Conservation (phyloP, 2,113 vertebrate genomes). For the Colossoma macropomum region DNA sequence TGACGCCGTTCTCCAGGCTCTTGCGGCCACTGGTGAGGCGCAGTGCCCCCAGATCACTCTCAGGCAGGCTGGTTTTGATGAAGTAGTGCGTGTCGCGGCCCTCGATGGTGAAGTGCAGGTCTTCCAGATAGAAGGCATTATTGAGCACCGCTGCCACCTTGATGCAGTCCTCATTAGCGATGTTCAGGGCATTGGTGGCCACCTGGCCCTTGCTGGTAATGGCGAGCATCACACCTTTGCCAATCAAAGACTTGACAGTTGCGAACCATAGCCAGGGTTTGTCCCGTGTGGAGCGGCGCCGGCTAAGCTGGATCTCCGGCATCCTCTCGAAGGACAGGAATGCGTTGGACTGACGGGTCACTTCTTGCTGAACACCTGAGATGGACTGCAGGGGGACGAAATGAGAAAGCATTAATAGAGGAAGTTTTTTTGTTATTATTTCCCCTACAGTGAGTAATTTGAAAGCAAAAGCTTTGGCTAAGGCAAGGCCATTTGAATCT, state of each 20-base stretch:
- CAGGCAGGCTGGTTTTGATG: conserved; percentile 94
- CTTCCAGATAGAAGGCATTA: conserved; percentile 95
- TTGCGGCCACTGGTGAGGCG: conserved; percentile 92
- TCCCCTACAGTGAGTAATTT: background rate
- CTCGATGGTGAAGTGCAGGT: conserved; percentile 94
- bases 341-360: conserved; percentile 88
- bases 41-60: conserved; percentile 92
- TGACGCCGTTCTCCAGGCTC: conserved; percentile 94
- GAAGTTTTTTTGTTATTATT: background rate
- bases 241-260: conserved; percentile 91
- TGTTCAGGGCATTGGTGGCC: conserved; percentile 94
- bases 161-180: conserved; percentile 98
- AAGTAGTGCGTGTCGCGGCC: conserved; percentile 97
- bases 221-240: conserved; percentile 97
- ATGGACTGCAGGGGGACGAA: conserved; percentile 82
- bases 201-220: conserved; percentile 91
- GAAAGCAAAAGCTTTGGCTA: background rate
- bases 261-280: conserved; percentile 97
- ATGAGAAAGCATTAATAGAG: background rate
- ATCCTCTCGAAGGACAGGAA: conserved; percentile 95
- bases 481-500: background rate
- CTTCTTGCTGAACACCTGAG: conserved; percentile 95
- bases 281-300: conserved; percentile 74
- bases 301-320: conserved; percentile 92
- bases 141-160: conserved; percentile 97